phyloP scores from a whole-genome alignment of 2,113 vertebrate species.

The Tyrannus savana region DNA sequence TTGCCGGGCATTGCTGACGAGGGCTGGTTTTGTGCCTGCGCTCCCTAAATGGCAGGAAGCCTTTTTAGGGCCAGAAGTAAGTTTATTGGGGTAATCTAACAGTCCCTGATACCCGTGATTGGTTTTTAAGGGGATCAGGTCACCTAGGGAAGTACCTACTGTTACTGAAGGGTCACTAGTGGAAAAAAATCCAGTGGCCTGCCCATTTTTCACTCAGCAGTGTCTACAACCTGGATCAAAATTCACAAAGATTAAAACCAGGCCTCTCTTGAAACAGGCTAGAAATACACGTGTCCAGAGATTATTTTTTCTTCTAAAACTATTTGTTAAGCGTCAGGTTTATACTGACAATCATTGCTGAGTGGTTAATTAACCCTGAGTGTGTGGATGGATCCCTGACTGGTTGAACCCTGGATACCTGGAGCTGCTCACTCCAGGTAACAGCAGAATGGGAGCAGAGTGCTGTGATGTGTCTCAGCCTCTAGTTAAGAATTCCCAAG shows the following conservation, averaged over 20 bases:
- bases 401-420: not conserved
- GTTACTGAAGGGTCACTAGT: not conserved
- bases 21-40: rapidly evolving
- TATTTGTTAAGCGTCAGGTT: not conserved
- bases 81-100: not conserved
- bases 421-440: not conserved
- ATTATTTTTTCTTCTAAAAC: not conserved
- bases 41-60: not conserved
- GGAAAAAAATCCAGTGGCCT: not conserved
- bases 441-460: not conserved
- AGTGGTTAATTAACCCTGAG: not conserved
- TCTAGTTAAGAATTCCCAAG: not conserved
- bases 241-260: not conserved
- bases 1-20: not conserved
- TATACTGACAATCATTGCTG: not conserved
- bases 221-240: not conserved
- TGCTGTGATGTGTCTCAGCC: not conserved
- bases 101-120: not conserved
- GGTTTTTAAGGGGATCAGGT: not conserved
- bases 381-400: not conserved
- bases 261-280: not conserved
- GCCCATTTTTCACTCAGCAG: not conserved
- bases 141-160: not conserved
- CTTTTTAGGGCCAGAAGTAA: not conserved
- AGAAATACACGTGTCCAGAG: rapidly evolving